A percentile compares a stretch with the other conserved stretches of the same genome.
Conservation (phyloP, 2,797 vertebrate genomes). For the Lycodopsis pacificus region DNA sequence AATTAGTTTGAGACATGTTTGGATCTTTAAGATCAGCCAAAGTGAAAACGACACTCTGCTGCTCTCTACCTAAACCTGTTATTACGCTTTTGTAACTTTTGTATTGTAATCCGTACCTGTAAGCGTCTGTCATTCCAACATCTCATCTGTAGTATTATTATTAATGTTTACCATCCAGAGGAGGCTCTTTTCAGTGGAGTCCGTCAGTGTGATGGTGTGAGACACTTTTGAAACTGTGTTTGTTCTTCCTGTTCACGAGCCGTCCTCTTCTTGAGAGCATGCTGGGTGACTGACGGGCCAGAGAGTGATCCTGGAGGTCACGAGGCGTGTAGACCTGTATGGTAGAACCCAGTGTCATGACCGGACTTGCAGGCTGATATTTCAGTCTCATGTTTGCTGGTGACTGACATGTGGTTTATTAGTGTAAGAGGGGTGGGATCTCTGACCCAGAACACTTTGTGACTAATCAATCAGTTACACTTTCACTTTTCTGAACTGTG, state of each 20-base stretch:
- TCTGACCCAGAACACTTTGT: conserved; percentile 35
- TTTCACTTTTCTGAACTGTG: conserved; percentile 25
- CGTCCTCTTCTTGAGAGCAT: conserved; percentile 28
- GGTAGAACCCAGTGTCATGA: conserved; percentile 61
- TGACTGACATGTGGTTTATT: conserved; percentile 72
- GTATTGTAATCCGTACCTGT: conserved; percentile 22
- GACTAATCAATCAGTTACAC: conserved; percentile 31
- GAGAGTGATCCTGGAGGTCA: conserved; percentile 66
- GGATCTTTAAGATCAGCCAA: neutral
- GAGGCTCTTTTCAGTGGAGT: conserved; percentile 15
- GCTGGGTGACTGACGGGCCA: conserved; percentile 70
- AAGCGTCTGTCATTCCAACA: conserved; percentile 23
- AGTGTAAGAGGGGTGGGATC: conserved; percentile 42
- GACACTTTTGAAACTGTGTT: conserved; percentile 54
- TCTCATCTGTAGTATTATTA: conserved; percentile 26
- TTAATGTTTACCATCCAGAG: conserved; percentile 23
- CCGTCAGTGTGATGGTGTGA: conserved; percentile 37
- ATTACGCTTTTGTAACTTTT: conserved; percentile 14
- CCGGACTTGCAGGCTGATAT: conserved; percentile 55
- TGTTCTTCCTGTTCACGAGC: conserved; percentile 49
- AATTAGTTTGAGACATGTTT: neutral
- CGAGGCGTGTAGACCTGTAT: conserved; percentile 49
- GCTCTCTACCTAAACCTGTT: neutral
- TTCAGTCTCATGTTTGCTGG: conserved; percentile 44
- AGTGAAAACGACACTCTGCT: neutral